phyloP scores from a whole-genome alignment of 2,888 invertebrate species.

The Apodemia zela region DNA sequence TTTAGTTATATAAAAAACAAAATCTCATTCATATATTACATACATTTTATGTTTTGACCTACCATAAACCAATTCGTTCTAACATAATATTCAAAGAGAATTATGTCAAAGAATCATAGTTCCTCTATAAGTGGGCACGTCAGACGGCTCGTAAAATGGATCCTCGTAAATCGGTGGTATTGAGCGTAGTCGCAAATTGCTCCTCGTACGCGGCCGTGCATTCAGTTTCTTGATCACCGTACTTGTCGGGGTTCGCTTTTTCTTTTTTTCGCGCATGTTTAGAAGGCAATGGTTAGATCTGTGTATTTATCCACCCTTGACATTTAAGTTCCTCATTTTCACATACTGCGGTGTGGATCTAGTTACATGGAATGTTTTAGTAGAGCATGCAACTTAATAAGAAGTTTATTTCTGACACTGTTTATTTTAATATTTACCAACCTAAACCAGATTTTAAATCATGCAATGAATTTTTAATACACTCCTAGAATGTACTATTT shows the following conservation, averaged over 20 bases:
- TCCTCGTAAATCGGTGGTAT: conserved; percentile 66
- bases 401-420: too few species aligned
- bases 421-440: too few species aligned
- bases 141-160: conserved; percentile 64
- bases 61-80: conserved; percentile 39
- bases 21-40: not conserved
- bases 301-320: conserved; percentile 16
- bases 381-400: too few species aligned
- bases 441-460: too few species aligned
- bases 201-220: conserved; percentile 58
- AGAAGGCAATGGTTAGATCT: not conserved
- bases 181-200: conserved; percentile 62
- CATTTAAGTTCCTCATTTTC: conserved; percentile 12
- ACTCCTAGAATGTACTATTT: too few species aligned
- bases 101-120: conserved; percentile 41
- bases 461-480: too few species aligned
- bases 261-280: conserved; percentile 14
- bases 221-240: conserved; percentile 53
- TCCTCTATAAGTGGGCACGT: conserved; percentile 52
- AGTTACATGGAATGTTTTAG: not conserved
- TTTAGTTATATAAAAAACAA: too few species aligned
- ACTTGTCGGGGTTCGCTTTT: conserved; percentile 36
- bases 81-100: conserved; percentile 19
- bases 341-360: not conserved
- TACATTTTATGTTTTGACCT: not conserved